Base-by-base conservation (phyloP, 2,888 invertebrate genomes). In the Hemistola chrysoprasaria region DNA sequence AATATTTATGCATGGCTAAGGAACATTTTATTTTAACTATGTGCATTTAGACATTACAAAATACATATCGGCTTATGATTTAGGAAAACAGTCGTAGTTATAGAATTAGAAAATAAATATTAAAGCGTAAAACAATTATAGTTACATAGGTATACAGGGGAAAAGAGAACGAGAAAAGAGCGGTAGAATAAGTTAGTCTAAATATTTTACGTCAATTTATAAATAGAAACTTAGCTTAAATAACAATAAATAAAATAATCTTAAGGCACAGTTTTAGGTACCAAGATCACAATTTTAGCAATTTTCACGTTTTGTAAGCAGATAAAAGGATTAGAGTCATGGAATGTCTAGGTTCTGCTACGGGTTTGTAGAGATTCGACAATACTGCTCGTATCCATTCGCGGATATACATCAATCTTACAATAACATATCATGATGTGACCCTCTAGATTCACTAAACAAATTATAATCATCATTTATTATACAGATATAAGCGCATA, bases 401-500 rank as follows among this genome's bases (percentile, higher is more conserved):
- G 16, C n/a, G n/a, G n/a, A 65, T 71, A 64, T 60, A 70, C 59
- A 59, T 63, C 63, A 71, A 65, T 64, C 58, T 60, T 3, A 16
- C 4, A 3, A 16, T 16, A 16, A 16, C n/a, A 62, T 62, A 66
- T 62, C 53, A 65, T 51, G 62, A 68, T 59, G 55, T 60, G 61
- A 65, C 62, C 69, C 64, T 65, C 65, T 69, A 71, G 70, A 76
- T 76, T 75, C 60, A 64, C 80, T 81, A 75, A 73, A 59, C 59
- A 67, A 67, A 70, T 59, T 69, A 65, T 63, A 62, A 70, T 65
- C 66, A 71, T 73, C 71, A 59, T 65, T 67, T 65, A 75, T 72
- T 78, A 71, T 78, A 85, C 78, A 86, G 76, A 80, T 72, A 85
- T 87, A 88, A 88, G 88, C 88, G 88, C 88, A 88, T 86, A 87